Percentiles rank a stretch among this genome's conserved stretches.
Conservation (phyloP, 2,888 invertebrate genomes). For the Caenorhabditis becei region DNA sequence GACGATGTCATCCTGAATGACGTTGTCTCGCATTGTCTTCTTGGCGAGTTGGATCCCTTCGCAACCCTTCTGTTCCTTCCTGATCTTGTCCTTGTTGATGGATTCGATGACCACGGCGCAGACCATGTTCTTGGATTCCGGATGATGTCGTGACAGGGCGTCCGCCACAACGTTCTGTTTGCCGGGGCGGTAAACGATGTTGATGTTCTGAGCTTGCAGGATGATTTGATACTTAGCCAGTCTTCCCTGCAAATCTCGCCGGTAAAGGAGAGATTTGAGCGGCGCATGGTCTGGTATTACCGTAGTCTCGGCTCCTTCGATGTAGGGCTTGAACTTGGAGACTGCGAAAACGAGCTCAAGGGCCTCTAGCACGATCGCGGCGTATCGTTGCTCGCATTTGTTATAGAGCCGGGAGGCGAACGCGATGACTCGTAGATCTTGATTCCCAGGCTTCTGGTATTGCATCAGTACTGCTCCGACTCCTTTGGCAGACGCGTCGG, state of each 20-base stretch:
- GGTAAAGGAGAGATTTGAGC: constrained; percentile 17
- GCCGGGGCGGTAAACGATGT: constrained; percentile 46
- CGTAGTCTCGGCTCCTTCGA: constrained; percentile 26
- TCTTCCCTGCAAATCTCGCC: no score
- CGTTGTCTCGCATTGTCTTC: no score
- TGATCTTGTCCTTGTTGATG: no score
- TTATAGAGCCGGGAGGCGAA: constrained; percentile 30
- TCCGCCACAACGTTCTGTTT: constrained; percentile 52
- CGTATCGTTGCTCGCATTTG: constrained; percentile 14
- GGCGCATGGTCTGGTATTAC: constrained; percentile 35
- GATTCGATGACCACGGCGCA: background rate
- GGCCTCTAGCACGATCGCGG: constrained; percentile 49
- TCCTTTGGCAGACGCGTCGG: constrained; percentile 44
- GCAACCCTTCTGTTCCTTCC: no score
- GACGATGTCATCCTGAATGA: no score
- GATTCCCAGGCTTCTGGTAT: constrained; percentile 12
- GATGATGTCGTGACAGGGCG: background rate
- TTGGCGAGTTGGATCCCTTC: no score
- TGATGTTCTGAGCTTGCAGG: background rate
- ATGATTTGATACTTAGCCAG: constrained; percentile 11
- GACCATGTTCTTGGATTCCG: no score
- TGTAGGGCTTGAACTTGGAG: constrained; percentile 39
- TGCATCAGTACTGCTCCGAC: constrained; percentile 55
- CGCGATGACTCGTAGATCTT: constrained; percentile 30
- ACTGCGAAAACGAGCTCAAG: constrained; percentile 44